These are phyloP conservation scores for Strigamia transsilvanica DNA, from an alignment of 2,888 invertebrate species.

Conservation along the genomic window DNA sequence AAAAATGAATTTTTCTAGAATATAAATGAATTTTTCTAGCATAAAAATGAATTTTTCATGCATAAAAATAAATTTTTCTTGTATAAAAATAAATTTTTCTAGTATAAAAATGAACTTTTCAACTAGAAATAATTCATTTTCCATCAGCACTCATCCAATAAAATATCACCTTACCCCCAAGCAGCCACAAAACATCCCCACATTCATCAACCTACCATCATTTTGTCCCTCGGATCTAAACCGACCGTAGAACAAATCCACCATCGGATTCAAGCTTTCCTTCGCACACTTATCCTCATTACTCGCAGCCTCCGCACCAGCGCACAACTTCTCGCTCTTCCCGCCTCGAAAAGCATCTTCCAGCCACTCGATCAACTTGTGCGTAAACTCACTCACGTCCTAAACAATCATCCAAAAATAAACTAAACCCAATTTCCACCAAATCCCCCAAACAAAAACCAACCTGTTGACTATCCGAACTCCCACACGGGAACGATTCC, in stretches of 20 bases:
- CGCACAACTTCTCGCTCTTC: slow-evolving; percentile 57
- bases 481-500: slow-evolving; percentile 63
- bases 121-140: too few species aligned
- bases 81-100: too few species aligned
- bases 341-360: slow-evolving; percentile 65
- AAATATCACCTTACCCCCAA: too few species aligned
- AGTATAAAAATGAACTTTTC: too few species aligned
- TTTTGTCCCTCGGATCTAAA: slow-evolving; percentile 64
- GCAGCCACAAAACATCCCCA: too few species aligned
- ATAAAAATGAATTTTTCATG: too few species aligned
- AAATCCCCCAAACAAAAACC: neutral
- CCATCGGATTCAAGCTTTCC: slow-evolving; percentile 64
- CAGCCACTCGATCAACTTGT: slow-evolving; percentile 66
- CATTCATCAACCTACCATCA: slow-evolving; percentile 60
- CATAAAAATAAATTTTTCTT: too few species aligned
- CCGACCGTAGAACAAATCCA: slow-evolving; percentile 66
- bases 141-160: too few species aligned
- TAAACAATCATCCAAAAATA: slow-evolving; percentile 52
- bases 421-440: neutral
- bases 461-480: slow-evolving; percentile 63
- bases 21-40: too few species aligned
- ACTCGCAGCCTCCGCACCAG: neutral
- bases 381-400: slow-evolving; percentile 67
- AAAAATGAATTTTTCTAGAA: too few species aligned
- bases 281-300: slow-evolving; percentile 36